Evolutionary conservation across 1,140 invertebrate species (phyloP), one percentile per base, ranked within the genome.

Genomic region (Eubasilissa regina): DNA sequence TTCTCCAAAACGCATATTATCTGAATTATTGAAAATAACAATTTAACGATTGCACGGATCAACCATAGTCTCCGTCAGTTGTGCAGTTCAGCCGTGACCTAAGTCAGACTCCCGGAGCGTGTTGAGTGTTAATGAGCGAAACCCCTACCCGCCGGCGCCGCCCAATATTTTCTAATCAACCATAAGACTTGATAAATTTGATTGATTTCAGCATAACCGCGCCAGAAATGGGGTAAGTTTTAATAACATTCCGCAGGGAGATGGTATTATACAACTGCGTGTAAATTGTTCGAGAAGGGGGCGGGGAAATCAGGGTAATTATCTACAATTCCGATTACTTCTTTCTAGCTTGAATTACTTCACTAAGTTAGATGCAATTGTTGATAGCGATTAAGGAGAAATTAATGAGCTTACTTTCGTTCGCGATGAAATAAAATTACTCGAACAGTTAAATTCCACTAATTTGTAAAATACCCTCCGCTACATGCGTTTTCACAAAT

Each of bases 51-150:
- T 35, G 25, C 25, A 3, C 25, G 25, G 25, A 35, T 6, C 25
- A 6, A 35, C 25, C 25, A 6, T 35, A 6, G 25, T 35, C 1
- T 35, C 25, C 25, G 25, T 6, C 6, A 6, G 25, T 35, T 35
- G 25, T 35, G 6, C 6, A 17, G 56, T n/a, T 21, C 15, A 12
- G 51, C 17, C 13, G 51, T 17, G 51, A 17, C 25, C 55, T 25
- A 58, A 45, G 55, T 75, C 58, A 47, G 73, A 60, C 73, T 60
- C 19, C 17, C 66, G 60, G 58, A 76, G 75, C 75, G 75, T 76
- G 47, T 12, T 25, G 58, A 62, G 43, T 53, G 56, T 17, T 76
- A 76, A 76, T 76, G 75, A 76, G 75, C 75, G 58, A 21, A 76
- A 76, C 60, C 58, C 10, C 75, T 6, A 35, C 25, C 25, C 1